phyloP scores from a whole-genome alignment of 2,888 invertebrate species.

The Lasioglossum oenotherae region DNA sequence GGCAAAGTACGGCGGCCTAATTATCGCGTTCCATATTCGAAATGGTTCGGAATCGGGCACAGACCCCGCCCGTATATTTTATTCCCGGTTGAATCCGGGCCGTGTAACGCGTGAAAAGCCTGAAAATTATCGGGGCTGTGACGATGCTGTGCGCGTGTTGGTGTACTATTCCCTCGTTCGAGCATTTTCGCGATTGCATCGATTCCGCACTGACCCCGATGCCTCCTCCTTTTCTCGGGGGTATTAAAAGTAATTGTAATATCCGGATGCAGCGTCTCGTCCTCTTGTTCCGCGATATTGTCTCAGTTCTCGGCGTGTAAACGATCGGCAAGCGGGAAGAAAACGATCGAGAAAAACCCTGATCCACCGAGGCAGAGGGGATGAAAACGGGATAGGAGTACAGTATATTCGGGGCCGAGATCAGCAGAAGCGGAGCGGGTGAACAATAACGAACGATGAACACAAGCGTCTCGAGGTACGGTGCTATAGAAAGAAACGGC shows the following conservation, averaged over 20 bases:
- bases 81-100: not conserved
- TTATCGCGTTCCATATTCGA: not conserved
- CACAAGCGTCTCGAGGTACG: slow-evolving; percentile 46
- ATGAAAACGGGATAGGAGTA: slow-evolving; percentile 19
- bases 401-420: slow-evolving; percentile 28
- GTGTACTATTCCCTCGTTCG: not conserved
- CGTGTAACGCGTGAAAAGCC: not conserved
- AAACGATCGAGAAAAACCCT: slow-evolving; percentile 24
- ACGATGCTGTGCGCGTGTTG: not conserved
- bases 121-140: not conserved
- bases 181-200: not conserved
- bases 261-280: not conserved
- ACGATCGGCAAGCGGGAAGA: not conserved
- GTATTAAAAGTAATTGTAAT: slow-evolving; percentile 14
- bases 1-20: not conserved
- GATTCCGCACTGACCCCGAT: not conserved
- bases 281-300: slow-evolving; percentile 5
- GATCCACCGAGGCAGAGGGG: not conserved
- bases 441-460: slow-evolving; percentile 57
- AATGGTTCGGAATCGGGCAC: not conserved
- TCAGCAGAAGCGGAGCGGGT: slow-evolving; percentile 47
- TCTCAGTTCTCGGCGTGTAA: not conserved
- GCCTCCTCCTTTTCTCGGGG: not conserved
- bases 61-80: not conserved
- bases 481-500: slow-evolving; percentile 43